Conservation (phyloP, 2,797 vertebrate genomes). For the Corythornis leucogaster region DNA sequence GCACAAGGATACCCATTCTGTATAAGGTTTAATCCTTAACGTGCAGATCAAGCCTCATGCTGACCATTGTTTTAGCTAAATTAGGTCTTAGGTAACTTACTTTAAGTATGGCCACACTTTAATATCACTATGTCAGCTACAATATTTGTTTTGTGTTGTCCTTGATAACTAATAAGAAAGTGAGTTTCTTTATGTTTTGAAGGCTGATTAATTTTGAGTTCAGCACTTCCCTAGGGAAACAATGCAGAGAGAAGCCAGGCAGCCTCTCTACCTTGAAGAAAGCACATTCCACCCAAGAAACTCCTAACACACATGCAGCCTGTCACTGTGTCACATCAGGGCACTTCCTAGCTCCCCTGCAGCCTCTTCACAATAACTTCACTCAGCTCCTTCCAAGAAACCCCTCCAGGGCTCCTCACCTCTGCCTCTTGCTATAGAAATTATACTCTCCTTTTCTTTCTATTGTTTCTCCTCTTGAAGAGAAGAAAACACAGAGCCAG, state of each 20-base stretch:
- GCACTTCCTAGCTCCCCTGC: neutral
- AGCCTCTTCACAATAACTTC: neutral
- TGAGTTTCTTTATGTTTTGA: neutral
- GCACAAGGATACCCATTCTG: neutral
- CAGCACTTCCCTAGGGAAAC: neutral
- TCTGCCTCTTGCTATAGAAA: neutral
- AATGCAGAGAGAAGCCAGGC: neutral
- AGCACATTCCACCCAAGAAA: neutral
- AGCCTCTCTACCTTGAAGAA: neutral
- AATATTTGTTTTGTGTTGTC: neutral
- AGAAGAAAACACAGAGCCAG: neutral
- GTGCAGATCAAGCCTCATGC: neutral
- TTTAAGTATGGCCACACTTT: neutral
- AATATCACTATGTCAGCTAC: neutral
- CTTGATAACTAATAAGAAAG: neutral
- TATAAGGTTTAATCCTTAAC: neutral
- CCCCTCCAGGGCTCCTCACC: neutral
- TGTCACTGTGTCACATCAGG: neutral
- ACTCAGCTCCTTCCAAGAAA: conserved; percentile 4
- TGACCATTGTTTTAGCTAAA: neutral
- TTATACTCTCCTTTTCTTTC: neutral
- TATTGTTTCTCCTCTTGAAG: neutral
- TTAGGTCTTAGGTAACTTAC: neutral
- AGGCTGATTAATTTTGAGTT: neutral
- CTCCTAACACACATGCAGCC: neutral